These are phyloP conservation scores for Heliconius aoede DNA, from an alignment of 2,888 invertebrate species.

Conservation along the genomic window DNA sequence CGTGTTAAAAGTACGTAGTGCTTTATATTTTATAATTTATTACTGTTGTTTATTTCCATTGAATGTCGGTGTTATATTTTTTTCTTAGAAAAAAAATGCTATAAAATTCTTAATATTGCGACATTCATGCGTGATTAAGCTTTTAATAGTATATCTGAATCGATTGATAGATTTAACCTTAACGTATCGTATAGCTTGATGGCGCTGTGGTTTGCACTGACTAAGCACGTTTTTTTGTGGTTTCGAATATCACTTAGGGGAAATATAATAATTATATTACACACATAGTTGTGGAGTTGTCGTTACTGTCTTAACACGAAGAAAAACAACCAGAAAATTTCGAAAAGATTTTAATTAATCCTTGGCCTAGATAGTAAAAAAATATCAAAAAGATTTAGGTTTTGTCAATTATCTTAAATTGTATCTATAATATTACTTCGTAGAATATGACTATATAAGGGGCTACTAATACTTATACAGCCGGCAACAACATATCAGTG, in stretches of 20 bases:
- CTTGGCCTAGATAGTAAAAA: background rate
- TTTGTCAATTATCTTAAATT: background rate
- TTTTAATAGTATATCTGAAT: background rate
- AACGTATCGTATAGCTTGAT: background rate
- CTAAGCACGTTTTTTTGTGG: background rate
- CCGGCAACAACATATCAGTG: background rate
- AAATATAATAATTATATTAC: too few relatives aligned
- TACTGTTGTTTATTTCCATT: background rate
- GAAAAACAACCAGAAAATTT: background rate
- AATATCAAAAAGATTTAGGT: too few relatives aligned
- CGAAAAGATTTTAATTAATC: background rate
- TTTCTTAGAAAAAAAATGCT: background rate
- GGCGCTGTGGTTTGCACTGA: background rate
- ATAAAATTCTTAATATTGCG: background rate
- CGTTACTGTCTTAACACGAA: background rate
- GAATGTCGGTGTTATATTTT: background rate
- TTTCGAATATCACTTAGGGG: too few relatives aligned
- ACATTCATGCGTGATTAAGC: background rate
- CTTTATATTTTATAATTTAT: constrained; percentile 1
- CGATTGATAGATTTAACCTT: constrained; percentile 1
- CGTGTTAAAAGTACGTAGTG: too few relatives aligned
- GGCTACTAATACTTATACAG: background rate
- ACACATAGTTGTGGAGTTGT: too few relatives aligned
- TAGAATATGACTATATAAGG: constrained; percentile 9
- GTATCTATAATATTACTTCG: background rate